Evolutionary conservation across 1,140 invertebrate species (phyloP).

Genomic region (Thaumatotibia leucotreta): DNA sequence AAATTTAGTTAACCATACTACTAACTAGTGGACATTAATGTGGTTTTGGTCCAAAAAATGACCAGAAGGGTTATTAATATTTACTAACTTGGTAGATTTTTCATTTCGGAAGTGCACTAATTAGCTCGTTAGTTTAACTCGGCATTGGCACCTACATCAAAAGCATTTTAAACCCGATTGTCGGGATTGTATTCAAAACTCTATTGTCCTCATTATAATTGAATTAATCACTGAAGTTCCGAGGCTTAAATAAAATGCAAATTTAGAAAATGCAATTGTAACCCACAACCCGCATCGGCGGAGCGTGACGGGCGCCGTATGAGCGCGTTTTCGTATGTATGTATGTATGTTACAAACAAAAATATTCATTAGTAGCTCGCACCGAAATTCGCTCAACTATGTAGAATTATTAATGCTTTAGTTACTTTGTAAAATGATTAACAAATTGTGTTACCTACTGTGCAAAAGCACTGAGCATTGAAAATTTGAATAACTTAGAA

Average conservation of each 20-base stretch:
- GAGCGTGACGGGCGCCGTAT: conserved; percentile 50
- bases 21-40: too few relatives aligned
- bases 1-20: too few relatives aligned
- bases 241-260: conserved; percentile 58
- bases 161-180: not conserved
- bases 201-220: conserved; percentile 42
- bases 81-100: too few relatives aligned
- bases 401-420: conserved; percentile 1
- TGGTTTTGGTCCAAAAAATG: too few relatives aligned
- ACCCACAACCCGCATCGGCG: conserved; percentile 42
- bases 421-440: not conserved
- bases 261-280: conserved; percentile 58
- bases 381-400: conserved; percentile 22
- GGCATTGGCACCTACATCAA: conserved; percentile 7
- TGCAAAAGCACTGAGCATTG: not conserved
- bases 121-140: not conserved
- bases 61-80: too few relatives aligned
- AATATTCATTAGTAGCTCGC: conserved; percentile 50
- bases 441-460: not conserved
- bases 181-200: conserved; percentile 18
- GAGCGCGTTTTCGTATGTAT: conserved; percentile 17
- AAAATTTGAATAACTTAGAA: too few relatives aligned
- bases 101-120: not conserved
- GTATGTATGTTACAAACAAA: conserved; percentile 33
- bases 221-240: conserved; percentile 55